Evolutionary conservation across 1,140 invertebrate genomes (phyloP).

Genomic region (Spodoptera litura): DNA sequence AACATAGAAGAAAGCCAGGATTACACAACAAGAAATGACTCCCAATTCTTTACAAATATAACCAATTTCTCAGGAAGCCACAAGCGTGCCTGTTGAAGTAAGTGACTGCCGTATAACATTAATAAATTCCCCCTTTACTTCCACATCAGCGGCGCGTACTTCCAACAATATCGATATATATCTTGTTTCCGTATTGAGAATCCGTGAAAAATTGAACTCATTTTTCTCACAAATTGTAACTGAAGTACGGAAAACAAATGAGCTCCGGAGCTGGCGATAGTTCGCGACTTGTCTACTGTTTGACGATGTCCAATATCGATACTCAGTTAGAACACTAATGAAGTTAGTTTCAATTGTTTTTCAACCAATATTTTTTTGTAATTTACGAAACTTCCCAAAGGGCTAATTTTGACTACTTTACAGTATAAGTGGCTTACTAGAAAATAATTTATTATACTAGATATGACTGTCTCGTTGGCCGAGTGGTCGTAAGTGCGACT

Average conservation of each 20-base stretch:
- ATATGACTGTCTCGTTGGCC: too few species aligned
- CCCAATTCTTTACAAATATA: too few species aligned
- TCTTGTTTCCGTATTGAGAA: constrained; percentile 22
- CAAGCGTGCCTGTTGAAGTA: background rate
- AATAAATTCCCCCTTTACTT: background rate
- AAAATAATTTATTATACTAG: too few species aligned
- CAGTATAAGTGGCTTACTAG: too few species aligned
- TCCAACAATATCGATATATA: constrained; percentile 12
- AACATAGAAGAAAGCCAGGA: too few species aligned
- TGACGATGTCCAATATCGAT: background rate
- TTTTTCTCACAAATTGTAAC: constrained; percentile 29
- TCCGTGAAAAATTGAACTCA: constrained; percentile 23
- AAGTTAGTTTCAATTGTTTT: background rate
- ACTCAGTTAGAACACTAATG: background rate
- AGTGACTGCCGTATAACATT: constrained; percentile 2
- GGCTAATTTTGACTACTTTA: too few species aligned
- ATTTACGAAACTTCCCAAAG: too few species aligned
- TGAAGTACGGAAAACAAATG: constrained; percentile 11
- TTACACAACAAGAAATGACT: too few species aligned
- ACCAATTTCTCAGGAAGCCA: background rate
- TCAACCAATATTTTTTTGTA: too few species aligned
- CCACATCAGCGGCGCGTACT: background rate
- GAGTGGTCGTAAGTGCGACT: too few species aligned
- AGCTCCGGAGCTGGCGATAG: constrained; percentile 4
- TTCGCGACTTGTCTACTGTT: background rate